Base-by-base conservation (phyloP, 2,888 invertebrate species). In the Drosophila borealis region DNA sequence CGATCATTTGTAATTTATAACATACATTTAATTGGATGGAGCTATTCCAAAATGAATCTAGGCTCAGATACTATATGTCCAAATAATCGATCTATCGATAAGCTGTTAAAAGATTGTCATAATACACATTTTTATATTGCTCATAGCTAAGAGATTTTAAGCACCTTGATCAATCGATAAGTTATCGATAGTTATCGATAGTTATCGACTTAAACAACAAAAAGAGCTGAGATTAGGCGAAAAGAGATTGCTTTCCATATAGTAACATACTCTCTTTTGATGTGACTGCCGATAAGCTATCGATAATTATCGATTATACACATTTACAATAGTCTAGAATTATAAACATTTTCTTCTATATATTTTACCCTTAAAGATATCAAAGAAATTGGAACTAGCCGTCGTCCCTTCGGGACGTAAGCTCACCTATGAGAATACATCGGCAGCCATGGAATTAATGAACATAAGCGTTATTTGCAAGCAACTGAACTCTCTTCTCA, bases 391-490 rank as follows among this genome's bases (percentile, higher is more conserved):
- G 4, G 71, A 80, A 25, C 6, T 5, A 4, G 62, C 81, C 0
- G n/a, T 82, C 3, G 37, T 34, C n/a, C 25, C 46, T 19, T 25
- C 29, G 19, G 33, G 64, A 3, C 21, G 50, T 9, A 62, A 44
- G n/a, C 62, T 66, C 1, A 6, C 3, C 10, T 70, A 82, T 36
- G 21, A 0, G 0, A 51, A 25, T 55, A 67, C 62, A 10, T 74
- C 81, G 25, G 45, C 72, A 1, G 59, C 83, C 34, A 80, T 83
- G 83, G 70, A 78, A 3, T 3, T 83, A 4, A 29, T 82, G 0
- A 48, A 69, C 56, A 13, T 83, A 6, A 29, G 4, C 4, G 48
- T 42, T 10, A 13, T 72, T 9, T 41, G 25, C 1, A 55, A 74
- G n/a, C 10, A 45, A 3, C 17, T 82, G 6, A 86, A 82, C 50